Evolutionary conservation across 1,140 invertebrate species (phyloP).

Genomic region (Drosophila willistoni): DNA sequence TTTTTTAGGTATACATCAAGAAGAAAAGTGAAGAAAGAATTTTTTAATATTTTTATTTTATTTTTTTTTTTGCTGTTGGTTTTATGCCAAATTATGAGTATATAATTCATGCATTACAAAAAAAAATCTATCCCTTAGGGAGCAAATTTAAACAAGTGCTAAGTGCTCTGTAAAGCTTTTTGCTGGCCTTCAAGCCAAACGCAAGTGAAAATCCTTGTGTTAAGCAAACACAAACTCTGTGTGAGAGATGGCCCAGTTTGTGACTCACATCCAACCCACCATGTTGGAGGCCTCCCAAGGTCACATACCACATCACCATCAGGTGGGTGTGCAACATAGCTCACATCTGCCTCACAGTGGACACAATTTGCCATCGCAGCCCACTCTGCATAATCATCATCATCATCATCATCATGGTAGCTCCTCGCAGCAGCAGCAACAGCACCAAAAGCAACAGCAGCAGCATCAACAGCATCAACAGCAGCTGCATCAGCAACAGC

Average conservation of each 20-base stretch:
- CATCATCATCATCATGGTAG: conserved; percentile 55
- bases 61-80: neutral
- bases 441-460: conserved; percentile 52
- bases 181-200: conserved; percentile 16
- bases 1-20: conserved; percentile 5
- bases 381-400: conserved; percentile 82
- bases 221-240: conserved; percentile 20
- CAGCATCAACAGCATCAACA: conserved; percentile 54
- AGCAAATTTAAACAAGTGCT: conserved; percentile 62
- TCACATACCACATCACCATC: conserved; percentile 83
- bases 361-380: conserved; percentile 82
- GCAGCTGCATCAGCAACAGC: conserved; percentile 36
- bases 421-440: conserved; percentile 35
- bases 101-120: neutral
- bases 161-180: conserved; percentile 31
- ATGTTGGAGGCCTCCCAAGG: conserved; percentile 85
- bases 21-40: conserved; percentile 28
- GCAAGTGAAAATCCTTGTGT: conserved; percentile 19
- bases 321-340: conserved; percentile 78
- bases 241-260: conserved; percentile 84
- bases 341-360: conserved; percentile 82
- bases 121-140: conserved; percentile 21
- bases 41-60: neutral
- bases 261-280: conserved; percentile 85
- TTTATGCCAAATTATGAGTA: too few species aligned